Evolutionary conservation across 2,113 vertebrate species (phyloP).

Genomic region (Pomatostomus ruficeps): DNA sequence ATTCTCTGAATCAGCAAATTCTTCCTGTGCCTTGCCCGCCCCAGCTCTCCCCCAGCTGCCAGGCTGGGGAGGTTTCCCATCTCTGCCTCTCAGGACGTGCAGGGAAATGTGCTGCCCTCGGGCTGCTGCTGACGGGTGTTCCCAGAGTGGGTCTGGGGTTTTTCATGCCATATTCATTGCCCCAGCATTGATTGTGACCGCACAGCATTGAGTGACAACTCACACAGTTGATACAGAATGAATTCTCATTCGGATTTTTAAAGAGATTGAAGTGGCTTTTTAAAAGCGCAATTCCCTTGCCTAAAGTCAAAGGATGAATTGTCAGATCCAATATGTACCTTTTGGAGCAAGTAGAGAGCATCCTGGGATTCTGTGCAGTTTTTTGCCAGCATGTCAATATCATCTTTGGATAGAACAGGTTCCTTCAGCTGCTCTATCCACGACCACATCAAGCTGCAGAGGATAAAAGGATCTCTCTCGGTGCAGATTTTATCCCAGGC

Average conservation of each 20-base stretch:
- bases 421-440: constrained; percentile 97
- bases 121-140: not conserved
- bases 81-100: not conserved
- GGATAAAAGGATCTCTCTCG: constrained; percentile 86
- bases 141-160: not conserved
- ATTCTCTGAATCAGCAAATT: not conserved
- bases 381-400: constrained; percentile 75
- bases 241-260: not conserved
- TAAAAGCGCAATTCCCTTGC: not conserved
- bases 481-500: constrained; percentile 89
- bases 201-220: not conserved
- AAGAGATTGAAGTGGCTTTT: not conserved
- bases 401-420: constrained; percentile 81
- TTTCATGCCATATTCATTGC: not conserved
- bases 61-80: not conserved
- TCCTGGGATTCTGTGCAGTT: constrained; percentile 68
- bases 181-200: not conserved
- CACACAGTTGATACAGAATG: not conserved
- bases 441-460: constrained; percentile 92
- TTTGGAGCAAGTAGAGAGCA: constrained; percentile 81
- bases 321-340: constrained; percentile 70
- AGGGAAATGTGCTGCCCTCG: not conserved
- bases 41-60: not conserved
- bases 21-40: not conserved
- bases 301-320: not conserved